phyloP scores from a whole-genome alignment of 2,888 invertebrate genomes.

The Eupithecia subumbrata region DNA sequence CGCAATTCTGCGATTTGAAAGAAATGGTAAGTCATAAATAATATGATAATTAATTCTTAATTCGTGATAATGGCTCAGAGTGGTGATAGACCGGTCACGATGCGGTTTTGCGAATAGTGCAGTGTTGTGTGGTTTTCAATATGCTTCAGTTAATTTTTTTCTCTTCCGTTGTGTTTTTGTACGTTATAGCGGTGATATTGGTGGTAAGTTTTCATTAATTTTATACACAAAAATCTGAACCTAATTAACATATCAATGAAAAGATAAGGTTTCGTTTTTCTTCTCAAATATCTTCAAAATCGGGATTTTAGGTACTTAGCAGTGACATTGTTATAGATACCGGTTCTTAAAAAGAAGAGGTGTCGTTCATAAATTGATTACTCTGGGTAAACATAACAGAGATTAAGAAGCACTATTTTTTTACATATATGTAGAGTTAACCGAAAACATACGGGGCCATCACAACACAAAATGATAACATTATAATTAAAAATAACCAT shows the following conservation, averaged over 20 bases:
- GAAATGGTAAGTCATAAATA: conserved; percentile 73
- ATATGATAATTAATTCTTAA: conserved; percentile 49
- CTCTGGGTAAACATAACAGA: no score
- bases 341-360: no score
- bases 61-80: conserved; percentile 33
- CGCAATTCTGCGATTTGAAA: conserved; percentile 60
- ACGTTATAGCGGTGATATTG: conserved; percentile 55
- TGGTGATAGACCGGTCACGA: conserved; percentile 27
- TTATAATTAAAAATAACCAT: not conserved
- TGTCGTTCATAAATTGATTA: no score
- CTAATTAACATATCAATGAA: not conserved
- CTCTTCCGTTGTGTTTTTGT: conserved; percentile 51
- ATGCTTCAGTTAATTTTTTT: conserved; percentile 46
- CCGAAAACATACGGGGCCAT: not conserved
- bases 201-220: conserved; percentile 44
- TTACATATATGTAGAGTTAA: not conserved
- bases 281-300: no score
- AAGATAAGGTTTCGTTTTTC: no score
- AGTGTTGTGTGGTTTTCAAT: conserved; percentile 35
- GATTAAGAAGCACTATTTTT: no score
- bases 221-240: not conserved
- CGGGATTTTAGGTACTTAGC: not conserved
- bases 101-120: conserved; percentile 31
- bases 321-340: not conserved
- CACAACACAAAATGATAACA: not conserved